These are phyloP conservation scores for Heliconius hortense DNA, from an alignment of 2,888 invertebrate genomes.

Conservation along the genomic window DNA sequence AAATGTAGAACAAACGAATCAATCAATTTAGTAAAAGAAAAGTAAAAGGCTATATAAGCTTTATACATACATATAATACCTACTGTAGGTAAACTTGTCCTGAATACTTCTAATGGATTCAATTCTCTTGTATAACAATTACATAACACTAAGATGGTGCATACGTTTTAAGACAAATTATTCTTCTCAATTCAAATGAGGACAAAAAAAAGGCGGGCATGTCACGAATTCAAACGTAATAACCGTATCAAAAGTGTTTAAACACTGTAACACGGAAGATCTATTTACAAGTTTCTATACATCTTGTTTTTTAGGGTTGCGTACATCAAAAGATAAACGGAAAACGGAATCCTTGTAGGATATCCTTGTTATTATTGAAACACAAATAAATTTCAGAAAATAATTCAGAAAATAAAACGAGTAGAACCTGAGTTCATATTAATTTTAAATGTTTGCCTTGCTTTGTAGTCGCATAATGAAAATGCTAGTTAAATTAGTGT, in stretches of 20 bases:
- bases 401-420: no score
- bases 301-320: neutral
- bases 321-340: no score
- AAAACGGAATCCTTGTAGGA: no score
- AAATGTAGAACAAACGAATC: no score
- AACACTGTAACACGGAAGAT: conserved; percentile 30
- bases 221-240: conserved; percentile 36
- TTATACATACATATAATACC: neutral
- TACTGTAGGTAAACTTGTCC: neutral
- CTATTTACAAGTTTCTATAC: conserved; percentile 24
- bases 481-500: no score
- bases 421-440: no score
- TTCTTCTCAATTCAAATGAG: conserved; percentile 33
- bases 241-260: conserved; percentile 33
- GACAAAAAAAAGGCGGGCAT: conserved; percentile 27
- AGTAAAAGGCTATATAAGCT: neutral
- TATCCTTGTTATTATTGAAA: no score
- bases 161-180: conserved; percentile 32
- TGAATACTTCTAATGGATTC: neutral
- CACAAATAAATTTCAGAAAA: no score
- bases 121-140: conserved; percentile 23
- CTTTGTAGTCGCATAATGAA: no score
- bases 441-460: no score
- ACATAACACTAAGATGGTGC: conserved; percentile 36
- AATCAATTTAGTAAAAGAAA: no score